Evolutionary conservation across 2,888 invertebrate species (phyloP).

Genomic region (Ophion slaviceki): DNA sequence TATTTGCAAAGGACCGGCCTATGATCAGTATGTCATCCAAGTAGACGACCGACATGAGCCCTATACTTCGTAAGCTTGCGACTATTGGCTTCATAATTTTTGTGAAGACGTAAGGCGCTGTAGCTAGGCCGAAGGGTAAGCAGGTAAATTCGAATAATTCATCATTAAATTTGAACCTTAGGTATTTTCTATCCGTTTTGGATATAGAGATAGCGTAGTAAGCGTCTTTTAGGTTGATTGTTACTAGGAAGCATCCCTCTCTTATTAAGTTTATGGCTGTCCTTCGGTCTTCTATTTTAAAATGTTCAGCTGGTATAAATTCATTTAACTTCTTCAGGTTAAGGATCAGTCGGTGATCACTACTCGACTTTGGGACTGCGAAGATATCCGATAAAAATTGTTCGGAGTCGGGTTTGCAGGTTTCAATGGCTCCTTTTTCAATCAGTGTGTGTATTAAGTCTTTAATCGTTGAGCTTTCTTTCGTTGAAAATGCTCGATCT

Average conservation of each 20-base stretch:
- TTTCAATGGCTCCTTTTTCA: neutral
- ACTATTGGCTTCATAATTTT: too few relatives aligned
- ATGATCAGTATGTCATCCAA: too few relatives aligned
- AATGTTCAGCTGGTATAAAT: neutral
- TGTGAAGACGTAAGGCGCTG: too few relatives aligned
- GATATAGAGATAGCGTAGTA: neutral
- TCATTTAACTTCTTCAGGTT: slow-evolving; percentile 13
- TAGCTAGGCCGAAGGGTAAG: too few relatives aligned
- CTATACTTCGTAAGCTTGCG: too few relatives aligned
- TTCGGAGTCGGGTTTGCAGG: neutral
- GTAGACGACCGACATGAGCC: too few relatives aligned
- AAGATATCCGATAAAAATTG: neutral
- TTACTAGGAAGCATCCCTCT: slow-evolving; percentile 7
- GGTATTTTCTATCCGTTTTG: too few relatives aligned
- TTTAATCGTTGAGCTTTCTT: neutral
- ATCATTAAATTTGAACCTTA: too few relatives aligned
- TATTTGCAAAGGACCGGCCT: too few relatives aligned
- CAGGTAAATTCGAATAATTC: too few relatives aligned
- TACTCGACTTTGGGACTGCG: slow-evolving; percentile 5
- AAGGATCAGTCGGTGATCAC: neutral
- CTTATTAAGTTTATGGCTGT: neutral
- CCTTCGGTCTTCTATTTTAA: slow-evolving; percentile 2
- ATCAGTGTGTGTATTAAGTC: neutral
- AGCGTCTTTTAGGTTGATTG: neutral
- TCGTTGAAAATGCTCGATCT: neutral